Base-by-base conservation (phyloP, 1,140 invertebrate species). In the Drosophila micromelanica region DNA sequence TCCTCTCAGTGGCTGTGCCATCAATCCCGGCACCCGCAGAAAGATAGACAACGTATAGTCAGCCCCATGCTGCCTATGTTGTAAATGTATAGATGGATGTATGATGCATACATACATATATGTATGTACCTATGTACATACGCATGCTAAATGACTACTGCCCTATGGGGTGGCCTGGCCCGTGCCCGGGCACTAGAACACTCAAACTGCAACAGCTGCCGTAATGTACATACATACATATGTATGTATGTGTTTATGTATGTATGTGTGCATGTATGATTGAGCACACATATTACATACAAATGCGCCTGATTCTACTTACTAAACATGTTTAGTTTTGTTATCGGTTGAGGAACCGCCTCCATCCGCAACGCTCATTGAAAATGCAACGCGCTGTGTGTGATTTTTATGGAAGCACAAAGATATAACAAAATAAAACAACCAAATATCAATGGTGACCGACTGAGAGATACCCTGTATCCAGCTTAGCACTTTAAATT, bases 331-430 rank as follows among this genome's bases (percentile, higher is more conserved):
- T 72, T 84, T 73, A 84, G 80, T 76, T 78, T 63, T 70, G 76
- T 78, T 75, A 71, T 72, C 55, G 55, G 46, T 30, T 37, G 35
- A 76, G 67, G 32, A 72, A 64, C 76, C 80, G 75, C 76, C 77
- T 82, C 71, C 61, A 74, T 59, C 64, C 82, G 55, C 51, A 59
- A 49, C 73, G 73, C 76, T 84, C 80, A 84, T 84, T 85, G 76
- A 43, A 61, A 84, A 84, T 84, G 80, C 80, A 84, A 73, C 68
- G 76, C 80, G 73, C 73, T 80, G 68, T 85, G 80, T 85, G 80
- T 85, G 80, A 79, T 76, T 84, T 76, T 85, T 79, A 84, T 79
- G 69, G 69, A 73, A 52, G 76, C 76, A 73, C 72, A 76, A 59
- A 68, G 71, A 54, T 54, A 54, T 40, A 20, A 20, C 76, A 75